A percentile compares a stretch with the other conserved stretches of the same genome.
Conservation (phyloP, 2,797 vertebrate genomes). For the Sebastes variabilis region DNA sequence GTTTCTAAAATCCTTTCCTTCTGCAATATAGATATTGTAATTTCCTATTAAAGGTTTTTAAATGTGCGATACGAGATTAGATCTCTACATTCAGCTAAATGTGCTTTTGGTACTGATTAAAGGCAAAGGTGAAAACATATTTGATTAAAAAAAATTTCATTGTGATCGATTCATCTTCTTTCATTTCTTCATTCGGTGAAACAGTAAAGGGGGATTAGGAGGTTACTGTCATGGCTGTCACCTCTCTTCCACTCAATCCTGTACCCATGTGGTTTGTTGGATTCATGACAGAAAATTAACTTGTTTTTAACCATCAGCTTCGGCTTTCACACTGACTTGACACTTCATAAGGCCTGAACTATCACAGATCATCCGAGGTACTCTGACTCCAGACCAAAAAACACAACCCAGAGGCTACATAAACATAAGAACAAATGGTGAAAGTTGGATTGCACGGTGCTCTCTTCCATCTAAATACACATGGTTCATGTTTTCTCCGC, state of each 20-base stretch:
- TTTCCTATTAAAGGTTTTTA: too few species aligned
- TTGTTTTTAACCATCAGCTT: neutral
- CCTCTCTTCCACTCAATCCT: neutral
- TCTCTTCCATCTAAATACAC: constrained; percentile 72
- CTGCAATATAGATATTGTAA: neutral
- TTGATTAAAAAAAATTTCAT: neutral
- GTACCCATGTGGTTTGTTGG: neutral
- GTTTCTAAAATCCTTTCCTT: neutral
- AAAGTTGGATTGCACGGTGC: constrained; percentile 28
- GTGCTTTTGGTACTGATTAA: neutral
- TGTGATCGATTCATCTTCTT: neutral
- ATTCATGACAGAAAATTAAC: neutral
- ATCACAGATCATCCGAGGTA: neutral
- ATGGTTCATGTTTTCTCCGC: constrained; percentile 80
- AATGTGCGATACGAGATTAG: too few species aligned
- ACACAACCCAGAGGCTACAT: neutral
- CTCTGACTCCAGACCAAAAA: neutral
- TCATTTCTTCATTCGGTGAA: neutral
- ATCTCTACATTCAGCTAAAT: neutral
- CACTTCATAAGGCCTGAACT: neutral
- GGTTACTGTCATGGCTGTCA: neutral
- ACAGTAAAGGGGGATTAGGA: neutral
- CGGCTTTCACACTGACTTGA: neutral
- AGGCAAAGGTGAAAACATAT: neutral
- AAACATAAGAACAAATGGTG: neutral